Conservation (phyloP, 92 coral and sea anemone species). For the Pocillopora meandrina region DNA sequence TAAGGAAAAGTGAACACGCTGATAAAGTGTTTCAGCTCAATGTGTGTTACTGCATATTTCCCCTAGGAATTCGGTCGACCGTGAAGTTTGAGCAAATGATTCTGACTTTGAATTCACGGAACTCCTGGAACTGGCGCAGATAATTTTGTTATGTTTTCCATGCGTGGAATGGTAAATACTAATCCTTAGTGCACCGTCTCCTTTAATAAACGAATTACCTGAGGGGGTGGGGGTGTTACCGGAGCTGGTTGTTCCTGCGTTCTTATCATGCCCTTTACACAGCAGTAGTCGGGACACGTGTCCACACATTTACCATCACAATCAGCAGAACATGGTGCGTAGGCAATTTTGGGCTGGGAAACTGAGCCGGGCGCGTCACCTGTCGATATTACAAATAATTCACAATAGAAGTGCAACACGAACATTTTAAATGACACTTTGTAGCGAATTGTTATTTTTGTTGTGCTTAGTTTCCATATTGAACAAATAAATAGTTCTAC, state of each 20-base stretch:
- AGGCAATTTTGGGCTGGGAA: constrained; percentile 49
- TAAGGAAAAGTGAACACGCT: not conserved
- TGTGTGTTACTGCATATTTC: too few relatives aligned
- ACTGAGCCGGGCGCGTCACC: constrained; percentile 75
- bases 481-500: too few relatives aligned
- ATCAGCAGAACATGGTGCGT: constrained; percentile 58
- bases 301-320: constrained; percentile 61
- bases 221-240: not conserved
- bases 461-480: not conserved
- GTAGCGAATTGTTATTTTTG: not conserved
- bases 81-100: too few relatives aligned
- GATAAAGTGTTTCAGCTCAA: too few relatives aligned
- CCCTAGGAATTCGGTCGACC: too few relatives aligned
- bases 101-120: too few relatives aligned
- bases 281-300: constrained; percentile 75
- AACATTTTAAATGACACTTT: too few relatives aligned
- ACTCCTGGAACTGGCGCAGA: too few relatives aligned
- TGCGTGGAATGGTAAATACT: not conserved
- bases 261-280: constrained; percentile 32
- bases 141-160: not conserved
- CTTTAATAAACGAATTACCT: not conserved
- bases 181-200: not conserved
- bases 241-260: not conserved
- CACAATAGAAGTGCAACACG: too few relatives aligned
- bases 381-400: not conserved